Base-by-base conservation (phyloP, 2,113 vertebrate genomes). In the Larimichthys crocea region DNA sequence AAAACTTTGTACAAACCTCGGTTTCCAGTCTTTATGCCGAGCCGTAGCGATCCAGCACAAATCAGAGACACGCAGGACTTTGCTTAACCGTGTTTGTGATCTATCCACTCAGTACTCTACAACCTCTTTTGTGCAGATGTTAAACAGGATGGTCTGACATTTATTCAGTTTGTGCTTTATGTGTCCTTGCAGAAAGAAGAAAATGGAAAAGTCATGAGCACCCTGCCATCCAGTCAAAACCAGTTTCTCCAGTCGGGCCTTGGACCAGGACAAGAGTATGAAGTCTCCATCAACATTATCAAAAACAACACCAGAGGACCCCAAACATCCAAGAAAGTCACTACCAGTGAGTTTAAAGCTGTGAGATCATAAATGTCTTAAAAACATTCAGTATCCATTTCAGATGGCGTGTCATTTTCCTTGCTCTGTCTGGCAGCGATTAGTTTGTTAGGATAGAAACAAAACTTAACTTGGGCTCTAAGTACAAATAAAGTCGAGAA, bases 221-320 rank as follows among this genome's bases (percentile, higher is more conserved):
- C 91, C 46, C 90, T 99, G 73, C 94, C 94, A 26, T 89, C 95
- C 1, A 93, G 96, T 14, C 95, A 97, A 80, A 97, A 94, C 61
- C 92, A 93, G 0, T 99, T 97, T 53, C 48, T 92, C 70, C 98
- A 99, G 86, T 94, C 95, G 0, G 98, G 98, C 6, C 95, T 99
- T 2, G 96, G 96, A 29, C 97, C 97, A 0, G 97, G 98, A 20
- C 97, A 99, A 16, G 96, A 97, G 42, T 99, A 99, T 42, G 96
- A 99, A 29, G 97, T 99, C 52, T 97, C 97, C 19, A 81, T 99
- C 68, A 96, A 95, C 31, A 86, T 96, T 0, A 84, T 99, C 85
- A 99, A 98, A 86, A 99, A 99, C 91, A 95, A 97, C 22, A 97
- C 95, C 53, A 95, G 92, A 71, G 98, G 98, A 76, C 97, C 97